Base-by-base conservation (phyloP, 2,797 vertebrate genomes). In the Enteromius viviparus region DNA sequence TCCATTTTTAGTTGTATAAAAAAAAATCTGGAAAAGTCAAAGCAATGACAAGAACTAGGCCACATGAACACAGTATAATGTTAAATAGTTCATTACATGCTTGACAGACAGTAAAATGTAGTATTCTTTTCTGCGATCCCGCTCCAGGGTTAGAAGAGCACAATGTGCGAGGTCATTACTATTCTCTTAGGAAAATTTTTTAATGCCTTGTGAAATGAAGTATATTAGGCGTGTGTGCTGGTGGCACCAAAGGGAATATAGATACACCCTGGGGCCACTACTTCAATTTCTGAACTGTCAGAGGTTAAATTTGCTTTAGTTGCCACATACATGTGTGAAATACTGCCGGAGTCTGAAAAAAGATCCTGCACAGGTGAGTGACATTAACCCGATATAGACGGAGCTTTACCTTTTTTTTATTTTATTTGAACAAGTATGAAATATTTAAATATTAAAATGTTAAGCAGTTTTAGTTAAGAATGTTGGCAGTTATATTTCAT, bases 21-120 rank as follows among this genome's bases (percentile, higher is more conserved):
- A 40, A 40, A 1, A 37, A 23, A 51, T 37, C 17, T 75, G 11
- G 26, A 69, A 40, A 76, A 17, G 81, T 77, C 85, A 77, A 26
- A 71, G 78, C 72, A 86, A 84, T 84, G 78, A 77, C 65, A 71
- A 77, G 55, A 83, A 84, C 51, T 71, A 10, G 78, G 77, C 9
- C 64, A 47, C 53, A n/a, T 65, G 55, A 45, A 19, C 34, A 62
- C 19, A 49, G 19, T 53, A 75, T 14, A 42, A 12, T 74, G 47
- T 49, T 37, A 78, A 32, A 51, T 23, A 32, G 37, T 51, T 83
- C 81, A 72, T 79, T 76, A 71, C 81, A 55, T 79, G 53, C 71
- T 86, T 80, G 80, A 69, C 15, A 14, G 69, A 79, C 45, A 58
- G 49, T 75, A 32, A 82, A 82, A 82, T 58, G 58, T 71, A 40